A percentile compares a stretch with the other conserved stretches of the same genome.
phyloP scores from a whole-genome alignment of 2,113 vertebrate species.

The Herpetotheres cachinnans region DNA sequence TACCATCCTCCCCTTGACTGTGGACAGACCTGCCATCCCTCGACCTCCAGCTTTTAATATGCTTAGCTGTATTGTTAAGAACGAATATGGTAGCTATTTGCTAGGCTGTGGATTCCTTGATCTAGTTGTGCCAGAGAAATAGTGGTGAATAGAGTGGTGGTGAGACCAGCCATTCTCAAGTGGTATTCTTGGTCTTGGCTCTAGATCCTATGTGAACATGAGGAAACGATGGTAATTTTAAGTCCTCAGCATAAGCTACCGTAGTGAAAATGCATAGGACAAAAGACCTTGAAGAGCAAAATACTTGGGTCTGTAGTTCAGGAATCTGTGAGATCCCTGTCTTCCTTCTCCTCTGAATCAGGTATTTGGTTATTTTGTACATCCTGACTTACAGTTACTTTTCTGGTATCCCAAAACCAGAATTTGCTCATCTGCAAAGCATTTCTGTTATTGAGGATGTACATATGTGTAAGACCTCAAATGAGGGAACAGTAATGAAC shows the following conservation, averaged over 20 bases:
- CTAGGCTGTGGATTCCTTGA: background rate
- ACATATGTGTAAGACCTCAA: background rate
- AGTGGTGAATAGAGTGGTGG: background rate
- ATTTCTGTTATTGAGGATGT: background rate
- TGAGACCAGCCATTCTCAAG: background rate
- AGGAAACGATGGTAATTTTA: background rate
- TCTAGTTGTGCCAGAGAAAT: background rate
- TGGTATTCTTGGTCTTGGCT: background rate
- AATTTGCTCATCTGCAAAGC: background rate
- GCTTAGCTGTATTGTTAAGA: background rate
- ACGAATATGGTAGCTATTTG: background rate
- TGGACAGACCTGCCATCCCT: background rate
- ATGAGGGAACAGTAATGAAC: background rate
- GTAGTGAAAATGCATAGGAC: background rate
- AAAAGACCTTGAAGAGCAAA: background rate
- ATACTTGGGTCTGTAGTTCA: background rate
- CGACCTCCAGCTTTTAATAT: background rate
- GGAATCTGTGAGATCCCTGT: background rate
- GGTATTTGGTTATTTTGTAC: background rate
- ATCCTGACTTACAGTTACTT: background rate
- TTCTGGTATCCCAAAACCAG: background rate
- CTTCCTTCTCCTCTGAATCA: background rate
- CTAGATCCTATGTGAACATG: background rate
- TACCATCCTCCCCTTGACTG: background rate
- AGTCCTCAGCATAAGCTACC: background rate